Base-by-base conservation (phyloP, 2,113 vertebrate species). In the Dipodomys stephensi region DNA sequence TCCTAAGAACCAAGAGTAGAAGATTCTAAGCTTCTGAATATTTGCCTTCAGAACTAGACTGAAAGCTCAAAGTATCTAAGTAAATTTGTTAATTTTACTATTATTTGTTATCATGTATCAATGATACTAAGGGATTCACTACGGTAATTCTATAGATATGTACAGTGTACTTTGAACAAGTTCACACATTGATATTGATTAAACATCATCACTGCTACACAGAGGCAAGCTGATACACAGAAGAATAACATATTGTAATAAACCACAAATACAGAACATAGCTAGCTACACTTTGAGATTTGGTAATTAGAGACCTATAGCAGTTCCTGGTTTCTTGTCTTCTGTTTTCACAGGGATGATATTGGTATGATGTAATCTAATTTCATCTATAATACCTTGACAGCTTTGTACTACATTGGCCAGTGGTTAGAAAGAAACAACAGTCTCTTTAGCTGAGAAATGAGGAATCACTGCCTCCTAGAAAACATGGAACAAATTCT, bases 241-340 rank as follows among this genome's bases (percentile, higher is more conserved):
- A 81, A 90, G 73, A 20, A 53, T 53, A 67, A 46, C 19, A 53
- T 20, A 23, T 4, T 87, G 49, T 35, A 25, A 46, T 69, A 65
- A 83, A 74, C 82, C 44, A 83, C 79, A 86, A 65, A 71, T 53
- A 53, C 19, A 95, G 85, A 25, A 92, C 53, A 83, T 18, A 53
- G 39, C 67, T 27, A 80, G n/a, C 27, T 19, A 64, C 60, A 57
- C 7, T 80, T 35, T 65, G 28, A 83, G 74, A 95, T 62, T 71
- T 69, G 88, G 73, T 44, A 67, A 92, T 32, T 13, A n/a, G 49
- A 62, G 49, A 7, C 67, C 77, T 7, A 78, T 15, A 72, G 32
- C 35, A 32, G 71, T 30, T 76, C 13, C 23, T 8, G 11, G 79
- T 74, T 87, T 53, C 83, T 74, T 60, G 49, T 57, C 15, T n/a